Percentiles rank a stretch among this genome's conserved stretches.
These are phyloP conservation scores for Glareola pratincola DNA, from an alignment of 2,113 vertebrate species.

Conservation along the genomic window DNA sequence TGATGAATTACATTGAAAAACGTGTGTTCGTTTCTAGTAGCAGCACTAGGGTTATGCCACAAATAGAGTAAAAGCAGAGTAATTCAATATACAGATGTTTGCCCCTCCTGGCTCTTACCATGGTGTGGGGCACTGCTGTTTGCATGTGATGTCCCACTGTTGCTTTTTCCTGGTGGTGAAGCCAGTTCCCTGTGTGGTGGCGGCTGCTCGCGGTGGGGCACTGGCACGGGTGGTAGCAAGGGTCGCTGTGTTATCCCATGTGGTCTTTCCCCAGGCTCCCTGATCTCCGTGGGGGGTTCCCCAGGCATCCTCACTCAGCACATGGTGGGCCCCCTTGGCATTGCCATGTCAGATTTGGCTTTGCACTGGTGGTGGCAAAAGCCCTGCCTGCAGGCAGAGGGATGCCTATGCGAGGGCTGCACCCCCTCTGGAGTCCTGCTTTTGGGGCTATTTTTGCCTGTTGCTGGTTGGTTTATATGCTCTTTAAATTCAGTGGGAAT, in stretches of 20 bases:
- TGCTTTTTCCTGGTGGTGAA: neutral
- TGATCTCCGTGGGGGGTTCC: neutral
- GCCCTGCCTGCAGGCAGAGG: neutral
- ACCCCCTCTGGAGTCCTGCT: neutral
- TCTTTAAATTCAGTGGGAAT: neutral
- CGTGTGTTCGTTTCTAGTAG: neutral
- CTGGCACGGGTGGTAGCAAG: neutral
- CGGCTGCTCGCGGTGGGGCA: rapidly evolving
- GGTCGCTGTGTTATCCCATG: rapidly evolving
- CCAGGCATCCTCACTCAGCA: neutral
- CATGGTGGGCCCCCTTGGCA: rapidly evolving
- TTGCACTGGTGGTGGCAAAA: rapidly evolving
- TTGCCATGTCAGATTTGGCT: rapidly evolving
- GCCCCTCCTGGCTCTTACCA: neutral
- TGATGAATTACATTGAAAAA: neutral
- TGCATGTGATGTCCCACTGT: neutral
- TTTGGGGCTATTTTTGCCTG: neutral
- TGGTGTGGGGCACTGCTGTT: neutral
- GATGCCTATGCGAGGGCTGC: rapidly evolving
- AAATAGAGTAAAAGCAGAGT: neutral
- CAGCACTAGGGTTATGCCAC: neutral
- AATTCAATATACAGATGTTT: neutral
- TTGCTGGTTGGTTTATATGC: neutral
- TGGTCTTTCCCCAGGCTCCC: neutral
- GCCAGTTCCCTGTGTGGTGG: neutral